Percentiles rank a stretch among this genome's conserved stretches.
Evolutionary conservation across 2,888 invertebrate species (phyloP).

Genomic region (Smittia sp.): DNA sequence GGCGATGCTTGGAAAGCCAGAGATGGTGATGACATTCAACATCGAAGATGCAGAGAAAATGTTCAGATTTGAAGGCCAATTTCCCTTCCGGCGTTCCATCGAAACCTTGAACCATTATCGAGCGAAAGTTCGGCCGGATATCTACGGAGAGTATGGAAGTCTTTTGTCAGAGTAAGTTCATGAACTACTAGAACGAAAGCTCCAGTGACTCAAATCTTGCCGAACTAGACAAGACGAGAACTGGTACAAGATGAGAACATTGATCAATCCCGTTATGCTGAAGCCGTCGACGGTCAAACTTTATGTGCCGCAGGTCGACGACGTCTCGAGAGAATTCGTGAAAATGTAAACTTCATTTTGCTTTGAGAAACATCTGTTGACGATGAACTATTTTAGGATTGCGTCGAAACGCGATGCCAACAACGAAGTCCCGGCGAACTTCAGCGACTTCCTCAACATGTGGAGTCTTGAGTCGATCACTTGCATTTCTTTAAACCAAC

Average conservation of each 20-base stretch:
- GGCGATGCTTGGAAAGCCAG: slow-evolving; percentile 49
- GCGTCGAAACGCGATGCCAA: slow-evolving; percentile 46
- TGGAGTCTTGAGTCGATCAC: slow-evolving; percentile 61
- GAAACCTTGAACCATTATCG: slow-evolving; percentile 40
- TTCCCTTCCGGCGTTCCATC: slow-evolving; percentile 23
- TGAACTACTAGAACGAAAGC: background rate
- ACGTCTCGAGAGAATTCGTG: slow-evolving; percentile 52
- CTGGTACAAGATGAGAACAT: slow-evolving; percentile 64
- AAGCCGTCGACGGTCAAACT: slow-evolving; percentile 58
- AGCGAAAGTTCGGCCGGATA: background rate
- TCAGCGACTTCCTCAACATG: slow-evolving; percentile 56
- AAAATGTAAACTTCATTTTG: no score
- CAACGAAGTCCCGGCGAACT: slow-evolving; percentile 52
- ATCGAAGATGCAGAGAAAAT: slow-evolving; percentile 56
- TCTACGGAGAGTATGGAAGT: slow-evolving; percentile 44
- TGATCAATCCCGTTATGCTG: slow-evolving; percentile 54
- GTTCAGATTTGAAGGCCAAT: slow-evolving; percentile 42
- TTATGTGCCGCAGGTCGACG: slow-evolving; percentile 55
- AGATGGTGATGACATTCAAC: slow-evolving; percentile 54
- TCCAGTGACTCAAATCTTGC: background rate
- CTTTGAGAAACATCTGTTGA: slow-evolving; percentile 41
- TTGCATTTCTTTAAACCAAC: slow-evolving; percentile 52
- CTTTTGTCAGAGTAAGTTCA: slow-evolving; percentile 45
- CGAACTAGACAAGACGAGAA: slow-evolving; percentile 53
- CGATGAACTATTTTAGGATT: background rate